Base-by-base conservation (phyloP, 2,113 vertebrate species). In the Thinocorus orbignyianus region DNA sequence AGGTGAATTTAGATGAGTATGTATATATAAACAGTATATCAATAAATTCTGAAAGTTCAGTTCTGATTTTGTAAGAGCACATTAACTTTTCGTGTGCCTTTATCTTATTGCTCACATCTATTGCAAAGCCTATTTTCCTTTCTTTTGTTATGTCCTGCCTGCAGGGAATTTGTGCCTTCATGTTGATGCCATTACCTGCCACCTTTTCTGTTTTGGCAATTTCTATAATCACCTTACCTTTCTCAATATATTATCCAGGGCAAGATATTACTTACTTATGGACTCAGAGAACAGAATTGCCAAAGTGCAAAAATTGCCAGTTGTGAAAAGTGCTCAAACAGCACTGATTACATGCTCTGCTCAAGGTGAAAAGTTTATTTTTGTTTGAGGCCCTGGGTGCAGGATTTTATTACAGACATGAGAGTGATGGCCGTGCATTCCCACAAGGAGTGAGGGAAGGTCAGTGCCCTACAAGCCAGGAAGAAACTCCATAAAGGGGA, bases 1-100 rank as follows among this genome's bases (percentile, higher is more conserved):
- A 90, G 84, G 87, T 97, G 80, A 85, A 88, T 95, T 97, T 96
- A 96, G 81, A 96, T 71, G 86, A 80, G n/a, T 79, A 48, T 91
- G 69, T 65, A 81, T 94, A 91, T 92, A 79, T 71, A 76, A 96
- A 76, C 55, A 94, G 33, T 86, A 60, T 84, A 72, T 94, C 78
- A 58, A 42, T 95, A 94, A 91, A 94, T 91, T 84, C n/a, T 91
- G 76, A 48, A 92, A 92, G 73, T 61, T 41, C 30, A 19, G n/a
- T 94, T 97, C 58, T 35, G 90, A 82, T 96, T 96, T 95, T 92
- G 85, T 49, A 90, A 70, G 71, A 74, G 26, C 8, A 16, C 30
- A 8, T 88, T 95, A 88, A 64, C 60, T 95, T 91, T 60, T 65
- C 31, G 58, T 51, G 24, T 37, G 60, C 57, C 78, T 97, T 88